Base-by-base conservation (phyloP, 2,888 invertebrate species). In the Apodemia duryi region DNA sequence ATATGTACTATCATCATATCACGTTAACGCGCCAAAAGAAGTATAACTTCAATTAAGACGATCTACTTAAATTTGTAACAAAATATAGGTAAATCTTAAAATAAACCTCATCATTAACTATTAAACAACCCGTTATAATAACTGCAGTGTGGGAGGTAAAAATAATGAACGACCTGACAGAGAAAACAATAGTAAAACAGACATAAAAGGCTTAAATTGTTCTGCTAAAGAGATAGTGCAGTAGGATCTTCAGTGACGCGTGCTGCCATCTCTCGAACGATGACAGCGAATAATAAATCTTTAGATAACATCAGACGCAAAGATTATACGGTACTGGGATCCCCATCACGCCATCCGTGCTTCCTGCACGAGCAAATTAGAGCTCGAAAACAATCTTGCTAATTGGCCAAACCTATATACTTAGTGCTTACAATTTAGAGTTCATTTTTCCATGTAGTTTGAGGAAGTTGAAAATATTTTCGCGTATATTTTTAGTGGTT, bases 201-300 rank as follows among this genome's bases (percentile, higher is more conserved):
- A 35, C 62, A 68, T 77, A 85, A 63, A 61, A 76, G 75, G 78
- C 77, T 76, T 67, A 78, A 72, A 80, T 71, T 79, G 28, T 70
- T 68, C 60, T 71, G 70, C 66, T 60, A 61, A 64, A 75, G 72
- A 85, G 82, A 85, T 81, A 85, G 77, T 82, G 78, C 80, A 79
- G 83, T 83, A 81, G 83, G 82, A 74, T 74, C 71, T 72, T 75
- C 80, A 85, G 82, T 86, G 88, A 87, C 83, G 88, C 88, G 86
- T 88, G 87, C 85, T 73, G 88, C 89, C 91, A 91, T 89, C 91
- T 91, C 83, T 84, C 78, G 88, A 83, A 74, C 82, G 89, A 83
- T 85, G 89, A 89, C 89, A 88, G 88, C 82, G 81, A 81, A 83
- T 86, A 90, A 91, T 91, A 91, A 91, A 91, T 91, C 91, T 85